phyloP scores from a whole-genome alignment of 2,113 vertebrate genomes.

The Paradoxurus hermaphroditus region DNA sequence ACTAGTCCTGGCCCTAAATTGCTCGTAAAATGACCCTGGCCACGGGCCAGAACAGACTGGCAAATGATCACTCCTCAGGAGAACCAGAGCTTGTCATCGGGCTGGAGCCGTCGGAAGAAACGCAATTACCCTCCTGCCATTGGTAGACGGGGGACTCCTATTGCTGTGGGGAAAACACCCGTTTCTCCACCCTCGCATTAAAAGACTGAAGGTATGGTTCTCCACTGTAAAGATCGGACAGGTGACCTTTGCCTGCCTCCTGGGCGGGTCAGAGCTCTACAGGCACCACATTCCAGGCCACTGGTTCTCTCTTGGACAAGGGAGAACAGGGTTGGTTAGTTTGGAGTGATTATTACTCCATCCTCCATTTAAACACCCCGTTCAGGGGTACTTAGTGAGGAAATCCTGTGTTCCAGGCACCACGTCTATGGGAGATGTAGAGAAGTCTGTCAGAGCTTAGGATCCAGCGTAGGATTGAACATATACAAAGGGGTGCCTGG shows the following conservation, averaged over 20 bases:
- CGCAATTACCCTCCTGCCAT: neutral
- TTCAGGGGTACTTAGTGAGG: neutral
- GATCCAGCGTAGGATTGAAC: neutral
- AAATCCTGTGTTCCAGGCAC: neutral
- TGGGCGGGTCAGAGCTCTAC: neutral
- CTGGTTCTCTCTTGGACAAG: neutral
- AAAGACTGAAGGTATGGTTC: neutral
- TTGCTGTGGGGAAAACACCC: neutral
- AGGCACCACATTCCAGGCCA: neutral
- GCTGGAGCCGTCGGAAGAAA: neutral
- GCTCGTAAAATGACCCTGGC: neutral
- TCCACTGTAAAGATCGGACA: neutral
- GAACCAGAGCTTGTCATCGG: neutral
- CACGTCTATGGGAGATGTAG: neutral
- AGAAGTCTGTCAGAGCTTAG: neutral
- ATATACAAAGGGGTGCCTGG: neutral
- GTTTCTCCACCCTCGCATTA: neutral
- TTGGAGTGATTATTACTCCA: neutral
- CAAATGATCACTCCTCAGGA: neutral
- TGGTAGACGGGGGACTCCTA: neutral
- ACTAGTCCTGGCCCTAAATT: slow-evolving; percentile 15
- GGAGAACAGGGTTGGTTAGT: neutral
- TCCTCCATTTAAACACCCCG: neutral
- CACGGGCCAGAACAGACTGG: neutral
- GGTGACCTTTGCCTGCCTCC: neutral